These are phyloP conservation scores for Odontothrips loti DNA, from an alignment of 2,888 invertebrate genomes.

Conservation along the genomic window DNA sequence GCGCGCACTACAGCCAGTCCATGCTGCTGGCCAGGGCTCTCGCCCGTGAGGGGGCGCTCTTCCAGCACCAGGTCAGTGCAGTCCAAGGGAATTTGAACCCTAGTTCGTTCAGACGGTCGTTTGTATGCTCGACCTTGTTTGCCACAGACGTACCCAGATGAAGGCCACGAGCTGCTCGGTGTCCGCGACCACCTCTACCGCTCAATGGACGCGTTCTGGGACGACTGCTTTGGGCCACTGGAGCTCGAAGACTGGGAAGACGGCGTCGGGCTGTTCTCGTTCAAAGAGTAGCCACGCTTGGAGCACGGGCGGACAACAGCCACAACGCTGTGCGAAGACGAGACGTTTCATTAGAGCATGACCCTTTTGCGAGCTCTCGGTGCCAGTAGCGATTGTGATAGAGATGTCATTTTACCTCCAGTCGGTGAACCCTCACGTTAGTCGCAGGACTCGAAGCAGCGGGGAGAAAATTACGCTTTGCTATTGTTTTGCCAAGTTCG, in stretches of 20 bases:
- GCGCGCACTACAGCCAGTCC: conserved; percentile 83
- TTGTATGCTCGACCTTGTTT: too few relatives aligned
- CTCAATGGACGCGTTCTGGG: conserved; percentile 81
- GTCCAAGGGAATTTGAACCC: too few relatives aligned
- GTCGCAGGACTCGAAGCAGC: too few relatives aligned
- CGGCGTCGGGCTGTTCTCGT: conserved; percentile 53
- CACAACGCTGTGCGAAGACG: too few relatives aligned
- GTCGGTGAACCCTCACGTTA: too few relatives aligned
- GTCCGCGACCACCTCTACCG: conserved; percentile 74
- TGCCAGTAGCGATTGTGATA: too few relatives aligned
- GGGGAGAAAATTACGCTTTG: too few relatives aligned
- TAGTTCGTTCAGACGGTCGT: too few relatives aligned
- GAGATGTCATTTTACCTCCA: too few relatives aligned
- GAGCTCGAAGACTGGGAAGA: conserved; percentile 69
- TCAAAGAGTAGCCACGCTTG: conserved; percentile 41
- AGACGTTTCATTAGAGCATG: too few relatives aligned
- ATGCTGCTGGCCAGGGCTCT: conserved; percentile 78
- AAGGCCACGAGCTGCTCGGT: conserved; percentile 69
- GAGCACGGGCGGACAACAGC: background rate
- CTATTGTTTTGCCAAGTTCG: too few relatives aligned
- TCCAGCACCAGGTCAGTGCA: conserved; percentile 70
- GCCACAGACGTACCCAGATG: conserved; percentile 78
- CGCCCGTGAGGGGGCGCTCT: conserved; percentile 73
- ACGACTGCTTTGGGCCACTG: conserved; percentile 72
- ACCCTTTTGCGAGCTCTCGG: too few relatives aligned